Percentiles rank a stretch among this genome's conserved stretches.
Conservation (phyloP, 2,797 vertebrate species). For the Protonibea diacanthus region DNA sequence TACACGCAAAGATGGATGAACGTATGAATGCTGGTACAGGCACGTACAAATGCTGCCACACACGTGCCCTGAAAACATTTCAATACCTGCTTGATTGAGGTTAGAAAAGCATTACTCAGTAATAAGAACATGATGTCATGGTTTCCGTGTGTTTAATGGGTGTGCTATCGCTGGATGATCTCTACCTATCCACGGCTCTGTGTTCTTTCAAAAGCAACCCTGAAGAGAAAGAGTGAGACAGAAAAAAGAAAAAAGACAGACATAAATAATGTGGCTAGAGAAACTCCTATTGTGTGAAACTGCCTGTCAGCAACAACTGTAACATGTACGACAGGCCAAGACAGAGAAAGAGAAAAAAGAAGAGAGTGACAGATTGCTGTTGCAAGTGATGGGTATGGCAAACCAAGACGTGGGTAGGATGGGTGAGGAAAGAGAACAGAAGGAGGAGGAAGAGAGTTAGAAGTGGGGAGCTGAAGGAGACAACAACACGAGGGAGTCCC, state of each 20-base stretch:
- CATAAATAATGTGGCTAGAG: conserved; percentile 14
- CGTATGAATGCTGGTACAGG: background rate
- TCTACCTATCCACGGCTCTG: conserved; percentile 10
- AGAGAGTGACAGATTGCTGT: conserved; percentile 14
- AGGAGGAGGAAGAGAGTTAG: conserved; percentile 30
- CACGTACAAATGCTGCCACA: background rate
- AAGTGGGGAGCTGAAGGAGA: conserved; percentile 31
- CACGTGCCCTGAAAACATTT: background rate
- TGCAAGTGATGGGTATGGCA: conserved; percentile 32
- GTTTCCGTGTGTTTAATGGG: conserved; percentile 28
- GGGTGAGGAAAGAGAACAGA: conserved; percentile 34
- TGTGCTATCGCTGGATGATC: background rate
- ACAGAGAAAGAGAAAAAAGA: conserved; percentile 2
- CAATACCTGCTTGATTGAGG: conserved; percentile 7
- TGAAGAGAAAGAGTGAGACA: conserved; percentile 3
- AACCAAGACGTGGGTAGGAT: conserved; percentile 12
- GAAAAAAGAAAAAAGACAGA: conserved; percentile 11
- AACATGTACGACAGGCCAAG: conserved; percentile 21
- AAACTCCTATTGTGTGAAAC: conserved; percentile 25
- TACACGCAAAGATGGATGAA: conserved; percentile 8
- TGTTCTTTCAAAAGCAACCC: conserved; percentile 16
- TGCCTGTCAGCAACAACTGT: conserved; percentile 59
- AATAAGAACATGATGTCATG: conserved; percentile 26
- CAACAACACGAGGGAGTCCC: conserved; percentile 54
- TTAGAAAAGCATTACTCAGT: conserved; percentile 30